These are phyloP conservation scores for Chaenodraco wilsoni DNA, from an alignment of 2,797 vertebrate genomes.

Conservation along the genomic window DNA sequence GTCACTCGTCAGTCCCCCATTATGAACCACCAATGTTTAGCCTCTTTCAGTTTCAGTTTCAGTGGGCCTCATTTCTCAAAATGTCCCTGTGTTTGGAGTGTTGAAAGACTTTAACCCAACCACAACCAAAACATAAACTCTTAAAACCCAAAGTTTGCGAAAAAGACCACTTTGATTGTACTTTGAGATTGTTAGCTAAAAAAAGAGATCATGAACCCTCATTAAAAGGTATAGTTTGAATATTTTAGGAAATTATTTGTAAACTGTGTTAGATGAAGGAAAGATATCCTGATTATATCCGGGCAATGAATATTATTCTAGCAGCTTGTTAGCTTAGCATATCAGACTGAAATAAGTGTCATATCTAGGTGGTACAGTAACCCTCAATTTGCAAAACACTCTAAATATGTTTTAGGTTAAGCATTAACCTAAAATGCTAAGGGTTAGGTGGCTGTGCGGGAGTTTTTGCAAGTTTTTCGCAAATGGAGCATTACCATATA, in stretches of 20 bases:
- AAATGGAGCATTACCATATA: too few relatives aligned
- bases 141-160: conserved; percentile 27
- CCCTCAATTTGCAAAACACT: too few relatives aligned
- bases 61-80: conserved; percentile 60
- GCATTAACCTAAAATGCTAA: too few relatives aligned
- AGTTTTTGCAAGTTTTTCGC: too few relatives aligned
- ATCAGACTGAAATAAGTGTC: not conserved
- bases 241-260: conserved; percentile 1
- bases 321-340: conserved; percentile 15
- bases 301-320: not conserved
- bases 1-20: conserved; percentile 66
- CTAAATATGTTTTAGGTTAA: too few relatives aligned
- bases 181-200: conserved; percentile 2
- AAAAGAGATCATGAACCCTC: not conserved
- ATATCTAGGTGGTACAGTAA: too few relatives aligned
- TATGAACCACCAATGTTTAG: conserved; percentile 60
- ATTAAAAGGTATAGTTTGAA: not conserved
- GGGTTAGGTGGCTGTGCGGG: too few relatives aligned
- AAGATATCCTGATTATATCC: not conserved
- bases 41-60: conserved; percentile 64
- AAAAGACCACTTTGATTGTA: not conserved
- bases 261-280: not conserved
- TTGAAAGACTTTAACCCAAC: conserved; percentile 51
- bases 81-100: conserved; percentile 59
- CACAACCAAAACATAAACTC: conserved; percentile 22